A percentile compares a stretch with the other conserved stretches of the same genome.
phyloP scores from a whole-genome alignment of 2,797 vertebrate genomes.

The Lithobates sylvaticus region DNA sequence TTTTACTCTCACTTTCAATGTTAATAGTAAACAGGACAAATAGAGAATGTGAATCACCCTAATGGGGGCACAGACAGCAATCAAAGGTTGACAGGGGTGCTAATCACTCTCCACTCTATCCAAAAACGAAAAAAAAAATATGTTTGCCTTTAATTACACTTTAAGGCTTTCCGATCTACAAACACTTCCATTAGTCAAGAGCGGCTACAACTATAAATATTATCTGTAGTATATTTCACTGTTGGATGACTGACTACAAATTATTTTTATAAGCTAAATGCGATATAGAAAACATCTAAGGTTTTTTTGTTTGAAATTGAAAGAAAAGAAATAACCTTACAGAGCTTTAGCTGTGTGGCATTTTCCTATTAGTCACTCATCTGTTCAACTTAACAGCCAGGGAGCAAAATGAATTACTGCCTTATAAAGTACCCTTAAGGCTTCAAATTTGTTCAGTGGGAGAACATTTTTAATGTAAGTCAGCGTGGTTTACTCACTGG shows the following conservation, averaged over 20 bases:
- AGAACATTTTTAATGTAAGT: slow-evolving; percentile 57
- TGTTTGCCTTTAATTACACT: too few species aligned
- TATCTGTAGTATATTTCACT: neutral
- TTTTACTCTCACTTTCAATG: too few species aligned
- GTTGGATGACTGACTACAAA: neutral
- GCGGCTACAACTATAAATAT: too few species aligned
- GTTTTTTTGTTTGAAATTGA: slow-evolving; percentile 28
- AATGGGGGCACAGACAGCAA: too few species aligned
- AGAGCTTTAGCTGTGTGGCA: slow-evolving; percentile 36
- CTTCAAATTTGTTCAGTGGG: slow-evolving; percentile 49
- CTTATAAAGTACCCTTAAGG: slow-evolving; percentile 56
- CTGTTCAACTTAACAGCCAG: slow-evolving; percentile 56
- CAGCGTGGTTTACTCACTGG: slow-evolving; percentile 52
- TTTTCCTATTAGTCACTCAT: slow-evolving; percentile 59
- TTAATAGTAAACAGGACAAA: too few species aligned
- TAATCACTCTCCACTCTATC: too few species aligned
- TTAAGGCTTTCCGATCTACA: too few species aligned
- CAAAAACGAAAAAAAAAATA: too few species aligned
- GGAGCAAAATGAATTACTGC: slow-evolving; percentile 57
- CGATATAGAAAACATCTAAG: neutral
- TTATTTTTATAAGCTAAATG: slow-evolving; percentile 23
- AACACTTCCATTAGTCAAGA: too few species aligned
- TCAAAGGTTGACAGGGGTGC: too few species aligned
- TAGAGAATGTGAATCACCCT: too few species aligned
- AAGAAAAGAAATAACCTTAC: slow-evolving; percentile 41